Evolutionary conservation across 2,888 invertebrate genomes (phyloP), one percentile per base, ranked within the genome.

Genomic region (Pimpla rufipes): DNA sequence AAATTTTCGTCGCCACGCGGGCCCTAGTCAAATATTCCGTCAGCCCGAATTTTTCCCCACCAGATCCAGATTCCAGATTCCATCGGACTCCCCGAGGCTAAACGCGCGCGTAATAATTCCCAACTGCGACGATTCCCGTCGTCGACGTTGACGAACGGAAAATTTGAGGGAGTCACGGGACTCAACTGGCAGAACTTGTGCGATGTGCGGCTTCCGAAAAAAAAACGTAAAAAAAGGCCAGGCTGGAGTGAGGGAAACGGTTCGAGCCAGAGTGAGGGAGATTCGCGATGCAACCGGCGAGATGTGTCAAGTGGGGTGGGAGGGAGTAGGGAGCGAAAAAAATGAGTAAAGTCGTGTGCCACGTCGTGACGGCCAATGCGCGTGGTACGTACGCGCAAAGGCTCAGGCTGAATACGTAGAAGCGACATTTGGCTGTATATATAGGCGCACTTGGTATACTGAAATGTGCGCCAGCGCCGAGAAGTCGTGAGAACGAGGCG

Each of bases 91-190:
- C n/a, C n/a, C n/a, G n/a, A n/a, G n/a, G n/a, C n/a, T 16, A 5
- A 35, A 57, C n/a, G 23, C 13, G 13, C 37, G n/a, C n/a, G n/a
- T n/a, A n/a, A 55, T n/a, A 11, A 40, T 52, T 21, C 64, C 18
- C n/a, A n/a, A 0, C 18, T 23, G 16, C 23, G 57, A 11, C 5
- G 23, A 3, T 1, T n/a, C 37, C 10, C n/a, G 37, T 29, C 21
- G 70, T 11, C 29, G 59, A 29, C 35, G 71, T 57, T 50, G 37
- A 59, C 50, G 57, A 75, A 42, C 45, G 82, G 70, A 75, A 75
- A 83, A 57, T 79, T 83, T 66, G 37, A 35, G n/a, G 37, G 47
- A 83, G 79, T 79, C 75, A 75, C 50, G 71, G 79, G 64, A 78
- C 66, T 45, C 23, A 10, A 62, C 57, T 35, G 50, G 11, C 8